Percentiles rank a stretch among this genome's conserved stretches.
Evolutionary conservation across 2,888 invertebrate genomes (phyloP).

Genomic region (Stramonita haemastoma): DNA sequence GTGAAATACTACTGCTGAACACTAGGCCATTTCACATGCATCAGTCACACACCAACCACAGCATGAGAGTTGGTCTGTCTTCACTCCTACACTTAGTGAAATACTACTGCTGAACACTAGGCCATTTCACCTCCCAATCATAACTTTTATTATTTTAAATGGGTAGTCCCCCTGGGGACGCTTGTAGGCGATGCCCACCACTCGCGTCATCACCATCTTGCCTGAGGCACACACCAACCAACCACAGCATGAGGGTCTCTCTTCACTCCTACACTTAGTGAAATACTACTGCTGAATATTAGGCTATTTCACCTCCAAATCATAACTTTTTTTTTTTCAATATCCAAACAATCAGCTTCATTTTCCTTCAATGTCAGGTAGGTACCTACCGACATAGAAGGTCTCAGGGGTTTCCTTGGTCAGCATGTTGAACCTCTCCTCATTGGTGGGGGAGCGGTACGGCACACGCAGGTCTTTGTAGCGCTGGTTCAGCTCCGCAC

Average conservation of each 20-base stretch:
- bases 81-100: background rate
- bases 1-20: background rate
- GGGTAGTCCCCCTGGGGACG: conserved; percentile 94
- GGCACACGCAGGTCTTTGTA: conserved; percentile 89
- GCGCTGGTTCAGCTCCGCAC: conserved; percentile 94
- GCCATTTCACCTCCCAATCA: no score
- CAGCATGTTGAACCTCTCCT: conserved; percentile 94
- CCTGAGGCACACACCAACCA: no score
- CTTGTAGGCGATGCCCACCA: conserved; percentile 86
- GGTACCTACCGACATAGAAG: conserved; percentile 86
- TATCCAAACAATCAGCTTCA: no score
- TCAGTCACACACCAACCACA: no score
- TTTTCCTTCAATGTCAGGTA: no score
- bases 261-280: no score
- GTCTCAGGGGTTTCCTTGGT: conserved; percentile 97
- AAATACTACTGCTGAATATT: no score
- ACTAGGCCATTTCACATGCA: background rate
- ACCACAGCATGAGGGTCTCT: no score
- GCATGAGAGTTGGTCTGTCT: background rate
- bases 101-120: background rate
- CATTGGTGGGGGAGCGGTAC: conserved; percentile 88
- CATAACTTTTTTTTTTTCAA: background rate
- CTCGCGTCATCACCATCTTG: conserved; percentile 81
- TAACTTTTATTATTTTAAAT: no score
- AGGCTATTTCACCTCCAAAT: no score